Evolutionary conservation across 2,113 vertebrate species (phyloP), one percentile per base, ranked within the genome.

Genomic region (Laterallus jamaicensis): DNA sequence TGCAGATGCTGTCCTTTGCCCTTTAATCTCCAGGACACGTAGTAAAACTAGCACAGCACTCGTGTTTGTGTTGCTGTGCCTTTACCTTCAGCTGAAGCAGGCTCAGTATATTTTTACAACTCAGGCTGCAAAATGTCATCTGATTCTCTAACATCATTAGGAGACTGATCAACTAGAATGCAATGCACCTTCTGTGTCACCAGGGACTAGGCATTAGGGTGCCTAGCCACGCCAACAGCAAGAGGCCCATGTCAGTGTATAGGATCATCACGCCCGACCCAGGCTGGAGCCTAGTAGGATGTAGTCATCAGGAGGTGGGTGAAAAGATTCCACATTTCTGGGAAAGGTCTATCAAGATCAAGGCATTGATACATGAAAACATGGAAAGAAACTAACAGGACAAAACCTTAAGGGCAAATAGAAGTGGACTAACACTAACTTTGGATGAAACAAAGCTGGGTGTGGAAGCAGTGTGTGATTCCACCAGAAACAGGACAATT

Each of bases 11-110:
- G 79, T 8, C 86, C 81, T 76, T 54, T 22, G 56, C 81, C 67
- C 82, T 92, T 62, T 90, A 35, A 93, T 83, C 92, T 88, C 55
- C 90, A 91, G 93, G 54, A 76, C 78, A 76, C 3, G 0, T 5
- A 86, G 68, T 95, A 90, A 94, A 95, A 95, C 39, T 22, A 69
- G 50, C 76, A 49, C 39, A 59, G 55, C 3, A 49, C 76, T 74
- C 49, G 69, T 22, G 59, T 49, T 89, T 73, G 70, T 12, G 67
- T 49, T 81, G 58, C 69, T 80, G 56, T 81, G 79, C 86, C 58
- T 82, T 47, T 24, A 60, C 32, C 85, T 80, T 4, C 16, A 81
- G 85, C 73, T 62, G 75, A 31, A 58, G 55, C 64, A 86, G 67
- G 60, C 54, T 90, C 79, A 32, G 28, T 50, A 62, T 40, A 21